Evolutionary conservation across 2,888 invertebrate species (phyloP).

Genomic region (Piscicola geometra): DNA sequence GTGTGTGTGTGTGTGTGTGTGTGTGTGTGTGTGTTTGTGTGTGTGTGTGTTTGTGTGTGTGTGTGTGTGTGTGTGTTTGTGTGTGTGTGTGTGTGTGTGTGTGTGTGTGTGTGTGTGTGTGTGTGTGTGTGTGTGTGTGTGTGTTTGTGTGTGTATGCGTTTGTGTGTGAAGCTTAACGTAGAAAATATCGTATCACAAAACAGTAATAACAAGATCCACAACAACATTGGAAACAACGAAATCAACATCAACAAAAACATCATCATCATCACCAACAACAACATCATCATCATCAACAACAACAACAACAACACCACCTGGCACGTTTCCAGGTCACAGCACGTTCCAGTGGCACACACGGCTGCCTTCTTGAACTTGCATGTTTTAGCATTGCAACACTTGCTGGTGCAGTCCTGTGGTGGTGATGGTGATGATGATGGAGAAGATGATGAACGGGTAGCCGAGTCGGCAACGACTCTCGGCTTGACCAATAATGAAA

Average conservation of each 20-base stretch:
- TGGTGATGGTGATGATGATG: background rate
- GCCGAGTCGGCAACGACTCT: background rate
- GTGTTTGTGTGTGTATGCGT: too few species aligned
- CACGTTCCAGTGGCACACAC: slow-evolving; percentile 72
- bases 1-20: too few species aligned
- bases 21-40: too few species aligned
- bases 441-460: background rate
- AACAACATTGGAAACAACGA: background rate
- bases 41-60: too few species aligned
- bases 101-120: too few species aligned
- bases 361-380: background rate
- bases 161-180: too few species aligned
- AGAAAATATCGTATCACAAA: too few species aligned
- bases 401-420: slow-evolving; percentile 10
- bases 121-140: too few species aligned
- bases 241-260: background rate
- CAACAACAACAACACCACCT: slow-evolving; percentile 56
- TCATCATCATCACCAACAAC: background rate
- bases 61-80: too few species aligned
- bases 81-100: too few species aligned
- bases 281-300: background rate
- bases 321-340: slow-evolving; percentile 69
- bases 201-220: background rate
- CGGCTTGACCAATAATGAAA: background rate
- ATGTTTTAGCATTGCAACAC: slow-evolving; percentile 1